These are phyloP conservation scores for Macropodus opercularis DNA, from an alignment of 2,797 vertebrate genomes.

Conservation along the genomic window DNA sequence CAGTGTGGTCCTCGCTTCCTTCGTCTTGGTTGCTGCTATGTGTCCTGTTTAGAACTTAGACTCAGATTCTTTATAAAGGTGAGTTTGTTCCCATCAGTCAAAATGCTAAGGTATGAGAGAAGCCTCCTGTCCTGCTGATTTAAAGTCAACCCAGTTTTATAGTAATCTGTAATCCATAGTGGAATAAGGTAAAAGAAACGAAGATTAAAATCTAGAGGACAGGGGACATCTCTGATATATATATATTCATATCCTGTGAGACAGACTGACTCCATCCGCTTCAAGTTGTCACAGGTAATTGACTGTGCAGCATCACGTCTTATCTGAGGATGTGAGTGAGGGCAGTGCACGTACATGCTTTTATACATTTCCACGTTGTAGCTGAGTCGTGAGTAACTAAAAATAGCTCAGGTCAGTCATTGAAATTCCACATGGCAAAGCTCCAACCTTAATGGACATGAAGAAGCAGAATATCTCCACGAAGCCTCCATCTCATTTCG, in stretches of 20 bases:
- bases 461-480: slow-evolving; percentile 31
- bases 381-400: slow-evolving; percentile 59
- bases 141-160: slow-evolving; percentile 10
- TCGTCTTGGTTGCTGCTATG: slow-evolving; percentile 1
- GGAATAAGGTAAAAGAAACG: slow-evolving; percentile 27
- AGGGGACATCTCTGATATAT: too few species aligned
- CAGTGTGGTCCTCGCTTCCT: slow-evolving; percentile 38
- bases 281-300: slow-evolving; percentile 39
- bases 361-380: slow-evolving; percentile 27
- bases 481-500: slow-evolving; percentile 46
- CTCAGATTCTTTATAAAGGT: too few species aligned
- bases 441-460: slow-evolving; percentile 54
- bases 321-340: slow-evolving; percentile 1
- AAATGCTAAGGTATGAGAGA: too few species aligned
- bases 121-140: too few species aligned
- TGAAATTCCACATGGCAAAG: slow-evolving; percentile 63
- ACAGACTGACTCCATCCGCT: slow-evolving; percentile 28
- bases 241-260: slow-evolving; percentile 8
- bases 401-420: slow-evolving; percentile 70
- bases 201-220: slow-evolving; percentile 4
- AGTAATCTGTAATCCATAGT: slow-evolving; percentile 2
- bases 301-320: slow-evolving; percentile 21
- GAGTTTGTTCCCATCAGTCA: too few species aligned
- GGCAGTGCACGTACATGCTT: slow-evolving; percentile 3
- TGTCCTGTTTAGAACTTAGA: slow-evolving; percentile 19